Percentiles rank a stretch among this genome's conserved stretches.
These are phyloP conservation scores for Pyrocoelia pectoralis DNA, from an alignment of 2,888 invertebrate genomes.

Conservation along the genomic window DNA sequence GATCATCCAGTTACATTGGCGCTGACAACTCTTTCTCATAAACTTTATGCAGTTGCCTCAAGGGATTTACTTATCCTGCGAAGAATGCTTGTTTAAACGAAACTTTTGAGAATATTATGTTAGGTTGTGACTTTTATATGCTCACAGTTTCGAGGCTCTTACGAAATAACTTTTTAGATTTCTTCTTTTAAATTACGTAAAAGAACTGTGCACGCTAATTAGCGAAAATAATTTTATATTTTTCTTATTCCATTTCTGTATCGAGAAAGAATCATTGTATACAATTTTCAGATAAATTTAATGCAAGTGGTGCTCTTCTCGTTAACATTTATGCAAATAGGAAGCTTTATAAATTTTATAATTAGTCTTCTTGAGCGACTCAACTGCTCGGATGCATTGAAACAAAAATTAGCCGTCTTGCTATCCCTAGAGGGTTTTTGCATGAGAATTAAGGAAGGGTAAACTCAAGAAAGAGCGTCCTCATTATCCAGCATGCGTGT, in stretches of 20 bases:
- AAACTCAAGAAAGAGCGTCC: conserved; percentile 27
- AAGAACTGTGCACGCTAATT: background rate
- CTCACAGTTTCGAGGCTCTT: conserved; percentile 49
- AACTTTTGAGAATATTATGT: conserved; percentile 55
- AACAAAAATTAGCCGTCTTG: conserved; percentile 52
- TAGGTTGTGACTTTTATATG: conserved; percentile 55
- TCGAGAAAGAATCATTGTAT: background rate
- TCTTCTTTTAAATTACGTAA: conserved; percentile 5
- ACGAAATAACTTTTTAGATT: conserved; percentile 34
- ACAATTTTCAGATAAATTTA: background rate
- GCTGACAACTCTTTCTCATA: conserved; percentile 59
- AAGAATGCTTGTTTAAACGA: conserved; percentile 53
- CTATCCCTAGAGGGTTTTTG: conserved; percentile 43
- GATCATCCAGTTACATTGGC: conserved; percentile 53
- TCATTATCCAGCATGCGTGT: conserved; percentile 26
- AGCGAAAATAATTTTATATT: background rate
- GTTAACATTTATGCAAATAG: conserved; percentile 48
- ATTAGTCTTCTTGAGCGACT: conserved; percentile 52
- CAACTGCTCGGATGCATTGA: conserved; percentile 44
- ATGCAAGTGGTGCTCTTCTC: conserved; percentile 13
- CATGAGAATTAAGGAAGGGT: conserved; percentile 44
- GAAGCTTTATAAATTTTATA: conserved; percentile 53
- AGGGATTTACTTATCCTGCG: conserved; percentile 54
- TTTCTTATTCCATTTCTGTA: background rate
- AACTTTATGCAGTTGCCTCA: conserved; percentile 54